phyloP scores from a whole-genome alignment of 1,140 invertebrate genomes.

The Drosophila arawakana region DNA sequence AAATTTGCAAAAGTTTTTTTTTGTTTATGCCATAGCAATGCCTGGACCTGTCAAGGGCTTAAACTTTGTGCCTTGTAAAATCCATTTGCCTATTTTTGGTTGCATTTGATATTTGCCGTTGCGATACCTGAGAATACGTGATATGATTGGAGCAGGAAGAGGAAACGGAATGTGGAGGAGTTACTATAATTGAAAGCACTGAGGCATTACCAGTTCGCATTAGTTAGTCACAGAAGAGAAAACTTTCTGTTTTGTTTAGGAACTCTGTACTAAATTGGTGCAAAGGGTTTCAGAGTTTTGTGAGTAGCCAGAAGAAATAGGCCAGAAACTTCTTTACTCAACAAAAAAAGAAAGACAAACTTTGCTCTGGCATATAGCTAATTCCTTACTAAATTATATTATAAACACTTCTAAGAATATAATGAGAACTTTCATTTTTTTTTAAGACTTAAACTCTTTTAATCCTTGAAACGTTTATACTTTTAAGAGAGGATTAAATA shows the following conservation, averaged over 20 bases:
- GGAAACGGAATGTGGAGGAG: background rate
- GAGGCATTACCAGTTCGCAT: slow-evolving; percentile 48
- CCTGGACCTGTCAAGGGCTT: slow-evolving; percentile 18
- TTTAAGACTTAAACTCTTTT: too few relatives aligned
- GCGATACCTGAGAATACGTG: background rate
- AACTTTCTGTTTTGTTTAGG: slow-evolving; percentile 9
- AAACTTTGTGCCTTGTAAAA: background rate
- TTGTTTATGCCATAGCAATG: background rate
- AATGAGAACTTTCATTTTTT: too few relatives aligned
- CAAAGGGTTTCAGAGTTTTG: too few relatives aligned
- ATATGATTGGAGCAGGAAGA: background rate
- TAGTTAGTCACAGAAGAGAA: slow-evolving; percentile 33
- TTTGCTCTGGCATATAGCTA: too few relatives aligned
- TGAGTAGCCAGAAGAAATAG: too few relatives aligned
- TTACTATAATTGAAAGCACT: slow-evolving; percentile 68
- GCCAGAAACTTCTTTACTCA: too few relatives aligned
- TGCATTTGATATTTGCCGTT: slow-evolving; percentile 35
- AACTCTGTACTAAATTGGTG: too few relatives aligned
- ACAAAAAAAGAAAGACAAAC: too few relatives aligned
- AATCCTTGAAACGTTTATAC: too few relatives aligned
- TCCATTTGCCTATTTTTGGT: slow-evolving; percentile 27
- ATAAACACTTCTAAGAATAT: too few relatives aligned
- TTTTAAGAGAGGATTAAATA: too few relatives aligned
- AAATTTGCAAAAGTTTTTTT: slow-evolving; percentile 42
- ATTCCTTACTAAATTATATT: too few relatives aligned